Percentiles rank a stretch among this genome's conserved stretches.
Conservation (phyloP, 2,888 invertebrate genomes). For the Syrphus vitripennis region DNA sequence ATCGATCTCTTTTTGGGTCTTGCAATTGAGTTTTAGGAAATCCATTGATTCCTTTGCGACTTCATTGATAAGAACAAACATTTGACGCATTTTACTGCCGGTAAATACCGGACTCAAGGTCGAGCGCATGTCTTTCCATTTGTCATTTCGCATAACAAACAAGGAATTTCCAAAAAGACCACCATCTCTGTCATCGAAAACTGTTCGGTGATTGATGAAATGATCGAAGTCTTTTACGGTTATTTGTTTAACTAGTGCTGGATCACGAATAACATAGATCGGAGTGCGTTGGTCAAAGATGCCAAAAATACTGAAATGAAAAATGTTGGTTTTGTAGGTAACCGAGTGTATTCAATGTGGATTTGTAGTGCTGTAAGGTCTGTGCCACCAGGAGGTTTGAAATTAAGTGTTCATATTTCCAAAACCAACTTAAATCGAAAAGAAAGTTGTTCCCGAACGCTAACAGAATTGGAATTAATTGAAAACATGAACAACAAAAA, state of each 20-base stretch:
- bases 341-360: background rate
- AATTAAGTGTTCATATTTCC: background rate
- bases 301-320: constrained; percentile 80
- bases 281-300: constrained; percentile 80
- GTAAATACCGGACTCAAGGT: constrained; percentile 81
- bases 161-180: constrained; percentile 82
- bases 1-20: constrained; percentile 69
- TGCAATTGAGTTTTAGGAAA: constrained; percentile 64
- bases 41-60: constrained; percentile 73
- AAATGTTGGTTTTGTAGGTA: background rate
- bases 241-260: constrained; percentile 82
- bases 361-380: background rate
- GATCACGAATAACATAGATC: constrained; percentile 81
- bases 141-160: constrained; percentile 80
- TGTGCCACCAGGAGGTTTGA: background rate
- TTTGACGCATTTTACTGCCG: constrained; percentile 81
- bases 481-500: too few species aligned
- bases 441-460: too few species aligned
- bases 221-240: constrained; percentile 83
- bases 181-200: constrained; percentile 80
- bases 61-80: constrained; percentile 77
- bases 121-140: constrained; percentile 80
- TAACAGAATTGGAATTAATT: too few species aligned
- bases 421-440: background rate
- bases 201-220: constrained; percentile 81